Conservation (phyloP, 2,113 vertebrate genomes). For the Taurulus bubalis region DNA sequence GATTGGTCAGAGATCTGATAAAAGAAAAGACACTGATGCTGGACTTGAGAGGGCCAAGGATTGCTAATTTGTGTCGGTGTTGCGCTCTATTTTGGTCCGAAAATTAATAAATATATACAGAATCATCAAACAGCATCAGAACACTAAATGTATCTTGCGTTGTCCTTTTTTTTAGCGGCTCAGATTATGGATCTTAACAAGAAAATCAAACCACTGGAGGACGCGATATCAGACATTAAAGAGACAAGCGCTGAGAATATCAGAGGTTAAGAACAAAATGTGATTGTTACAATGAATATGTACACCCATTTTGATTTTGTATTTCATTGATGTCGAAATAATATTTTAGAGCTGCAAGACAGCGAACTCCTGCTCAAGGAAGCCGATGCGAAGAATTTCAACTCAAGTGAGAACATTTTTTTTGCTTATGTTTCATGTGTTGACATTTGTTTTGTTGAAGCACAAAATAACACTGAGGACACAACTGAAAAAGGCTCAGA, state of each 20-base stretch:
- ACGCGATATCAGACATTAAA: slow-evolving; percentile 24
- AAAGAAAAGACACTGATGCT: not conserved
- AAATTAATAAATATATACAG: not conserved
- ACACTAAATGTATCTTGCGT: not conserved
- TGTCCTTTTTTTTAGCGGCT: slow-evolving; percentile 36
- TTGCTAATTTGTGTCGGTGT: slow-evolving; percentile 46
- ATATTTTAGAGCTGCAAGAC: slow-evolving; percentile 56
- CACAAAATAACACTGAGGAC: not conserved
- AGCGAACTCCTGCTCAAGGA: slow-evolving; percentile 30
- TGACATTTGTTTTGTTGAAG: not conserved
- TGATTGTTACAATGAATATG: not conserved
- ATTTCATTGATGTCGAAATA: not conserved
- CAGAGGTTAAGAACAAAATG: slow-evolving; percentile 33
- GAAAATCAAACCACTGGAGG: slow-evolving; percentile 38
- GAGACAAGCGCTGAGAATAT: not conserved
- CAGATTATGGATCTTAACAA: slow-evolving; percentile 49
- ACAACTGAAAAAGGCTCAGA: slow-evolving; percentile 26
- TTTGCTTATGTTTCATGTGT: not conserved
- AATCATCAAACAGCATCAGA: not conserved
- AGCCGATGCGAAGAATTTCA: slow-evolving; percentile 9
- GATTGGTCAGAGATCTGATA: slow-evolving; percentile 30
- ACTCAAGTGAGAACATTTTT: slow-evolving; percentile 19
- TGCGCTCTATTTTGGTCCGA: not conserved
- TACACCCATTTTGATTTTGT: not conserved
- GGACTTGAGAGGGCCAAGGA: not conserved